Base-by-base conservation (phyloP, 2,797 vertebrate species). In the Rhinichthys osculus region DNA sequence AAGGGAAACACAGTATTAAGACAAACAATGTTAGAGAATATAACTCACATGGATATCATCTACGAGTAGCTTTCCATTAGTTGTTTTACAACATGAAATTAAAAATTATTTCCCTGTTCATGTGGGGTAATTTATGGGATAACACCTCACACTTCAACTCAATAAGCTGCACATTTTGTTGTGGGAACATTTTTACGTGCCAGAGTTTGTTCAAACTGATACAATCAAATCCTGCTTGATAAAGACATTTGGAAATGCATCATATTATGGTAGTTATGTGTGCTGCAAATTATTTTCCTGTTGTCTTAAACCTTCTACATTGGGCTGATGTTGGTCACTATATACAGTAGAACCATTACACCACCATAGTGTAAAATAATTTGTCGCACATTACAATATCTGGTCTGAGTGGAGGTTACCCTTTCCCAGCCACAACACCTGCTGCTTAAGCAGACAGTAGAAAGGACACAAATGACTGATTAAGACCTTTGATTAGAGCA, bases 401-500 rank as follows among this genome's bases (percentile, higher is more conserved):
- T 62, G 70, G 19, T 66, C 47, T 62, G 62, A 67, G 38, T 52
- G 76, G 69, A 85, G 82, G 78, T 88, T 64, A 86, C 44, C 30
- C 47, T 78, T 57, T 62, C 52, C 19, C 5, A 81, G 66, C 66
- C 74, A 64, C 87, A 87, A 86, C 87, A 88, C 83, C 87, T 88
- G 87, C 85, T 87, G 87, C 73, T 86, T 74, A 47, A 82, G 81
- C 62, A 70, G 54, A 76, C 82, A 66, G 52, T 73, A 38, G 81
- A 86, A 79, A 87, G 73, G 86, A 89, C 89, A 90, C 86, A 86
- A 88, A 90, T 87, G 82, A 87, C 87, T 86, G 88, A 90, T 90
- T 86, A 90, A 87, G 87, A 89, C 87, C 86, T 88, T 84, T 90
- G 84, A 89, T 90, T 89, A 89, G 86, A 86, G 84, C 86, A 86